Evolutionary conservation across 2,113 vertebrate species (phyloP), one percentile per base, ranked within the genome.

Genomic region (Cairina moschata): DNA sequence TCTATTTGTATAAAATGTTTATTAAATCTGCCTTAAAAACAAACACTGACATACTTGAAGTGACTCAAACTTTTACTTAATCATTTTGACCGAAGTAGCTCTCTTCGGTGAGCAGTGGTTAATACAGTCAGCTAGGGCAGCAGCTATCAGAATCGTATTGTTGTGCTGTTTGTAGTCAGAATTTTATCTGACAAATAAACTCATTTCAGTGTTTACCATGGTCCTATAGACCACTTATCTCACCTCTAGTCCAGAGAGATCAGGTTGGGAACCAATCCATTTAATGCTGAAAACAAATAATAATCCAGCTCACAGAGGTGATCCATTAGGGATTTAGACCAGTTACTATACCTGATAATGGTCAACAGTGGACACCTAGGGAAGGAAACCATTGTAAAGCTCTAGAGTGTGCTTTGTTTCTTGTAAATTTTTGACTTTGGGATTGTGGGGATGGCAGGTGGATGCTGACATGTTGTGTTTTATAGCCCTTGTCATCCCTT

Each of bases 341-440:
- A 26, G 1, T 72, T 59, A 25, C 48, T 68, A 7, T 55, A 32
- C 72, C 34, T 59, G 22, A 6, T 84, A 91, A 21, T 28, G 34
- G 22, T 75, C 25, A 46, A 3, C 32, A 54, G 54, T 36, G 59
- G n/a, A 25, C 54, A 77, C 3, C 2, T 38, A 12, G 34, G 38
- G 8, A 31, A 66, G 68, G 10, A 59, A 84, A 34, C 13, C 40
- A 17, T 77, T 76, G 9, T 56, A 60, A 73, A 66, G 29, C 40
- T 73, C 40, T 73, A 0, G 0, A 36, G 1, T 5, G 25, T 23
- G 31, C 23, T 58, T 13, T 23, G 5, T 66, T 86, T 87, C 44
- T 73, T 67, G 25, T 71, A n/a, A 74, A 71, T 81, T 74, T 74
- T 67, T 86, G n/a, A 32, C 63, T 77, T 71, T 13, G 44, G 17